A percentile compares a stretch with the other conserved stretches of the same genome.
phyloP scores from a whole-genome alignment of 1,140 invertebrate genomes.

The Caenorhabditis brenneri region DNA sequence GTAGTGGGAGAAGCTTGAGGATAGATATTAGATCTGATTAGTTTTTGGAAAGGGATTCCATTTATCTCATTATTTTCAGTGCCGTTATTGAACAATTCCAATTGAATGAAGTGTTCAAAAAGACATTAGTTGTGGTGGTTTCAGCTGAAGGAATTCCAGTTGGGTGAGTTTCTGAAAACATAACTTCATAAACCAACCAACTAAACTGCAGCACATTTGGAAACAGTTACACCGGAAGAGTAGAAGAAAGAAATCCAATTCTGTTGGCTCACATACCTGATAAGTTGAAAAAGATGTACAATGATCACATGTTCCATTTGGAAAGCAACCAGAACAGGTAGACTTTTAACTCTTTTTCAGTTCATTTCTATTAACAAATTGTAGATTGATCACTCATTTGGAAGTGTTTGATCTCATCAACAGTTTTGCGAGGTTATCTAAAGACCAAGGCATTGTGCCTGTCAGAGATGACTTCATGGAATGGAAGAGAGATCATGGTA shows the following conservation, averaged over 20 bases:
- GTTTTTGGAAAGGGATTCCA: too few relatives aligned
- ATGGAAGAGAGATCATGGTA: constrained; percentile 10
- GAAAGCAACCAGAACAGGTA: constrained; percentile 31
- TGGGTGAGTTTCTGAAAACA: too few relatives aligned
- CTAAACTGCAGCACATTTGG: constrained; percentile 4
- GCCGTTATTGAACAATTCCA: neutral
- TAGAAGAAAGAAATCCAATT: constrained; percentile 20
- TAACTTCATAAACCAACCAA: too few relatives aligned
- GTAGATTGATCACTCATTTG: constrained; percentile 8
- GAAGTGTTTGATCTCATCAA: constrained; percentile 27
- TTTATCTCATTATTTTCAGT: neutral
- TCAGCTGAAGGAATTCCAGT: constrained; percentile 19
- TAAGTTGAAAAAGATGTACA: neutral
- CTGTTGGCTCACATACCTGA: constrained; percentile 17
- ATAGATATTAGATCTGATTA: neutral
- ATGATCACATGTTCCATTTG: constrained; percentile 25
- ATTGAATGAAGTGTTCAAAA: constrained; percentile 24
- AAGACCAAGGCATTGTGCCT: constrained; percentile 4
- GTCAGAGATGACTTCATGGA: neutral
- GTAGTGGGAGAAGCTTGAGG: neutral
- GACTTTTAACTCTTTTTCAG: neutral
- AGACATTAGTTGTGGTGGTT: neutral
- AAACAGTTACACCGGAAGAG: constrained; percentile 28
- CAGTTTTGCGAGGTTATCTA: neutral
- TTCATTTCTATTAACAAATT: neutral